A percentile compares a stretch with the other conserved stretches of the same genome.
Conservation (phyloP, 2,888 invertebrate species). For the Cephus rjabovi region DNA sequence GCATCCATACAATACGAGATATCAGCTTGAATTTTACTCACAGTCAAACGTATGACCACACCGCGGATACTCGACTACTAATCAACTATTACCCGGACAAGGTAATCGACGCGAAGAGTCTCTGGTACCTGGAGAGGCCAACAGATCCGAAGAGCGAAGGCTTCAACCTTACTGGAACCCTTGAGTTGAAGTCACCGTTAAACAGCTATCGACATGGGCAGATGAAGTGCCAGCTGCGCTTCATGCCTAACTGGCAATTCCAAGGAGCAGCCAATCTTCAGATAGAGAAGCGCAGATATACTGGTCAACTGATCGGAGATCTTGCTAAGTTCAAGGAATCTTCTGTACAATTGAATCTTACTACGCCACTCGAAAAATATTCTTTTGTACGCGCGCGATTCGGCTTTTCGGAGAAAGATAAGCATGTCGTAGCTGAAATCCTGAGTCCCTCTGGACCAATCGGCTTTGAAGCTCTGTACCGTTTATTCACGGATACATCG, state of each 20-base stretch:
- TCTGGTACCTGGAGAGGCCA: conserved; percentile 73
- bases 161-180: conserved; percentile 75
- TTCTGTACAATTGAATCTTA: conserved; percentile 80
- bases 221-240: conserved; percentile 75
- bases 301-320: conserved; percentile 72
- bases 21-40: conserved; percentile 71
- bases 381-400: conserved; percentile 76
- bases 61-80: conserved; percentile 64
- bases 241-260: conserved; percentile 75
- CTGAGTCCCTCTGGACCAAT: conserved; percentile 77
- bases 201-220: conserved; percentile 75
- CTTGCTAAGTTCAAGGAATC: conserved; percentile 80
- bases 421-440: conserved; percentile 80
- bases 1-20: conserved; percentile 72
- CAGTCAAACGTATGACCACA: conserved; percentile 67
- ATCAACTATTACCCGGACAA: conserved; percentile 77
- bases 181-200: conserved; percentile 77
- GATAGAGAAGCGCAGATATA: conserved; percentile 77
- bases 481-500: conserved; percentile 71
- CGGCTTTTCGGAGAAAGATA: conserved; percentile 77
- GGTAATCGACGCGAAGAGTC: conserved; percentile 76
- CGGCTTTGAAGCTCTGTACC: conserved; percentile 77
- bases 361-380: conserved; percentile 78
- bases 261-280: conserved; percentile 78
- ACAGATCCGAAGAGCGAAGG: conserved; percentile 67